Evolutionary conservation across 2,888 invertebrate genomes (phyloP).

Genomic region (Muschampia plurimacula): DNA sequence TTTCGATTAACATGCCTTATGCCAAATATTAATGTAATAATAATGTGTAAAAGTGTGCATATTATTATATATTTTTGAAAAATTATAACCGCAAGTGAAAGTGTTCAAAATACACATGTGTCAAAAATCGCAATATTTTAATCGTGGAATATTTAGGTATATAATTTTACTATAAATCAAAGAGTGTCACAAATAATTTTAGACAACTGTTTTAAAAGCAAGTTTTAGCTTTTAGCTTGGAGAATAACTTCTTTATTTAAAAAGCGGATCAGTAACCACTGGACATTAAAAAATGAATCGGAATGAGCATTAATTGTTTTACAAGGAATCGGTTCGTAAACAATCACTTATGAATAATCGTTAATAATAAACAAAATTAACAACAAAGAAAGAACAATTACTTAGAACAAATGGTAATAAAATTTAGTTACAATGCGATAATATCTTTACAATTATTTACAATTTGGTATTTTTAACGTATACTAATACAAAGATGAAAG

Average conservation of each 20-base stretch:
- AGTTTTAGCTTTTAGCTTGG: constrained; percentile 21
- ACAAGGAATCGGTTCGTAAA: constrained; percentile 44
- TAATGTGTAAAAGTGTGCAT: constrained; percentile 31
- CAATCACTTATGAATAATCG: constrained; percentile 55
- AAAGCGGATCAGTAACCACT: constrained; percentile 49
- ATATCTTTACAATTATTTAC: constrained; percentile 85
- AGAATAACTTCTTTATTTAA: constrained; percentile 19
- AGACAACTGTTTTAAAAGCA: constrained; percentile 11
- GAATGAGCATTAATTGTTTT: constrained; percentile 60
- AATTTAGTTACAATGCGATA: constrained; percentile 80
- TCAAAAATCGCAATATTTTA: constrained; percentile 29
- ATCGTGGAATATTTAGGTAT: constrained; percentile 1
- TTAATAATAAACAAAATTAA: constrained; percentile 81
- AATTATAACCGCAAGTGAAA: constrained; percentile 16
- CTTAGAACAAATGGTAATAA: constrained; percentile 84
- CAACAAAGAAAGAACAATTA: constrained; percentile 83
- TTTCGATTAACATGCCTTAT: constrained; percentile 9
- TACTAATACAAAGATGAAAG: constrained; percentile 78
- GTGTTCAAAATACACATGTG: constrained; percentile 28
- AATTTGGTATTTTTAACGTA: constrained; percentile 84
- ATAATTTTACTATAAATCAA: constrained; percentile 15
- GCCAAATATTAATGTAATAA: constrained; percentile 7
- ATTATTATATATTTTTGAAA: constrained; percentile 8
- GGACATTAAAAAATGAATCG: constrained; percentile 50
- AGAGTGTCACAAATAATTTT: constrained; percentile 10